Percentiles rank a stretch among this genome's conserved stretches.
Conservation (phyloP, 37 sponge, comb jelly and placozoan species). For the Agelas oroides region DNA sequence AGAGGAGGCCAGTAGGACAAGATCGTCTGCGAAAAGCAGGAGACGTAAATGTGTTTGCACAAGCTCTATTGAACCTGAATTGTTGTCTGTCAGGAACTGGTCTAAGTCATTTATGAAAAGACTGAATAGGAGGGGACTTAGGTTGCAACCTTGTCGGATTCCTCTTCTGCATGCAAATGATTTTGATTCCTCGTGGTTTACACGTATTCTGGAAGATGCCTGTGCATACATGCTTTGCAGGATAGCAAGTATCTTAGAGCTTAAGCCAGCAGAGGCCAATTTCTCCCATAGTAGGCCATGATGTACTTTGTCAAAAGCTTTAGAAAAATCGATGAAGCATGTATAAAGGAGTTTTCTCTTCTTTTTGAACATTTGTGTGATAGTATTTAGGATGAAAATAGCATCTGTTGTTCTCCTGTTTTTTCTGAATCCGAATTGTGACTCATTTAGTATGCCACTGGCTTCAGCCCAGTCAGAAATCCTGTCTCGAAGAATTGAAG, state of each 20-base stretch:
- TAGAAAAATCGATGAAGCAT: neutral
- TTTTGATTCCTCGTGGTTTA: neutral
- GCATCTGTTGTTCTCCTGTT: neutral
- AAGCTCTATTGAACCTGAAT: neutral
- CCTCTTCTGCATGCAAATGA: neutral
- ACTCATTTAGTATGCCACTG: neutral
- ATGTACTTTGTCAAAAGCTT: constrained; percentile 2
- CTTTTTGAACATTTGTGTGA: too few relatives aligned
- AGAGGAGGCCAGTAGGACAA: neutral
- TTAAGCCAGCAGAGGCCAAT: neutral
- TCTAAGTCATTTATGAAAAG: neutral
- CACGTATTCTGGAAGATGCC: neutral
- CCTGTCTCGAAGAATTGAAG: neutral
- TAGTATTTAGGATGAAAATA: neutral
- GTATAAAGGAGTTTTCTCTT: neutral
- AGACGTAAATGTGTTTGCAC: neutral
- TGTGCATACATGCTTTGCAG: neutral
- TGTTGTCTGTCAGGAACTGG: neutral
- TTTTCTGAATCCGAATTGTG: neutral
- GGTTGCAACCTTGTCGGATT: constrained; percentile 6
- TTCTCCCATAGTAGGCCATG: neutral
- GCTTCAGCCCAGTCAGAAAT: neutral
- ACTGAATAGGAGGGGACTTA: constrained; percentile 4
- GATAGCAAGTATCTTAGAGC: neutral
- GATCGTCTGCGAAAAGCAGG: constrained; percentile 3